Percentiles rank a stretch among this genome's conserved stretches.
Conservation (phyloP, 1,140 invertebrate species). For the Drosophila pseudoananassae region DNA sequence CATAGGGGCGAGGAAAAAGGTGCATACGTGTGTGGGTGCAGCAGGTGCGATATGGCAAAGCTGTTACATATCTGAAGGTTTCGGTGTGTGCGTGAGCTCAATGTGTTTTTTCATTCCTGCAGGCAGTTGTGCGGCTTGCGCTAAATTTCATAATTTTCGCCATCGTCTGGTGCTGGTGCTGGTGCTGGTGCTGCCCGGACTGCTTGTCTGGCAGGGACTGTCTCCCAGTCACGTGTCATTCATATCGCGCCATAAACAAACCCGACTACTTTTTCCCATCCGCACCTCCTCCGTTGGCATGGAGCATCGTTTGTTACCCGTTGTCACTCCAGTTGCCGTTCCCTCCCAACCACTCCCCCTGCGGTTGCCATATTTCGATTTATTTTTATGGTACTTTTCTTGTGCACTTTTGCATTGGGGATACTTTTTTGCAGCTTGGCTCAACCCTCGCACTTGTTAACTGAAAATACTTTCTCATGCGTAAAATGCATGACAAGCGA, state of each 20-base stretch:
- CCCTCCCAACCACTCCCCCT: background rate
- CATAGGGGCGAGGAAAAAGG: background rate
- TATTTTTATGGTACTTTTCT: constrained; percentile 73
- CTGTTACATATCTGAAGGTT: constrained; percentile 53
- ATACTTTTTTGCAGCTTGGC: constrained; percentile 19
- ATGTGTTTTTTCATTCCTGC: constrained; percentile 43
- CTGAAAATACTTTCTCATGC: constrained; percentile 82
- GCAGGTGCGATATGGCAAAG: constrained; percentile 73
- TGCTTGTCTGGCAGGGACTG: constrained; percentile 29
- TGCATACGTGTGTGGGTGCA: constrained; percentile 39
- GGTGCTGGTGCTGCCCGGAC: constrained; percentile 25
- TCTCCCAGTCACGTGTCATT: constrained; percentile 76
- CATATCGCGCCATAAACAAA: constrained; percentile 78
- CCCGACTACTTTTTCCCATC: constrained; percentile 13
- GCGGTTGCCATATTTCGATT: constrained; percentile 70
- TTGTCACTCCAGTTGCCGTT: background rate
- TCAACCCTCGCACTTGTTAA: constrained; percentile 62
- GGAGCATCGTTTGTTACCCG: constrained; percentile 69
- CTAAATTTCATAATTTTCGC: constrained; percentile 80
- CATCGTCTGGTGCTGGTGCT: constrained; percentile 45
- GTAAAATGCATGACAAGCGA: constrained; percentile 77
- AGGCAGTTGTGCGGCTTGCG: constrained; percentile 61
- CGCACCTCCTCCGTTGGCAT: constrained; percentile 48
- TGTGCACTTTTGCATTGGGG: constrained; percentile 54
- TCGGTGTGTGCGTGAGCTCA: constrained; percentile 17